A percentile compares a stretch with the other conserved stretches of the same genome.
These are phyloP conservation scores for Lordiphosa andalusiaca DNA, from an alignment of 2,888 invertebrate species.

Conservation along the genomic window DNA sequence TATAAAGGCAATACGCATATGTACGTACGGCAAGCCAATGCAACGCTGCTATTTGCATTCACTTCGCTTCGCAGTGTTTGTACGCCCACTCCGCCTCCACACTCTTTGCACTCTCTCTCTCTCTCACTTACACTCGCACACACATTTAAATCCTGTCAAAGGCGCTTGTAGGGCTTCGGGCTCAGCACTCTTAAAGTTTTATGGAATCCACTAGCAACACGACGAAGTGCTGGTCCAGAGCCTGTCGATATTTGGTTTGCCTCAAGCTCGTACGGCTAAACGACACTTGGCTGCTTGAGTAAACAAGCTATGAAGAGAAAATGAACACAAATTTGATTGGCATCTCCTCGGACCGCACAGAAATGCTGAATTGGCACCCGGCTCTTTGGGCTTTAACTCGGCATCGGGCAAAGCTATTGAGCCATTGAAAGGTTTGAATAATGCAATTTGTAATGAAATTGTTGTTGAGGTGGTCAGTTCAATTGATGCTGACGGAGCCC, in stretches of 20 bases:
- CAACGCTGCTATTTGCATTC: slow-evolving; percentile 62
- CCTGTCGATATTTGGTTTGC: slow-evolving; percentile 14
- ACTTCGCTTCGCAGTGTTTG: slow-evolving; percentile 56
- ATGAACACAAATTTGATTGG: slow-evolving; percentile 46
- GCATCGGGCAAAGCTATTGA: slow-evolving; percentile 1
- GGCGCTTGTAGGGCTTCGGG: slow-evolving; percentile 60
- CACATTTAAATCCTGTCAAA: slow-evolving; percentile 60
- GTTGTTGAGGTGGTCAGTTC: neutral
- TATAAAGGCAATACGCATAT: slow-evolving; percentile 66
- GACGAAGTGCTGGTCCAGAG: slow-evolving; percentile 7
- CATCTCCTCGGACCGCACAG: slow-evolving; percentile 30
- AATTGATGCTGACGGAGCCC: too few species aligned
- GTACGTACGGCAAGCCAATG: slow-evolving; percentile 40
- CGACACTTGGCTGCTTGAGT: slow-evolving; percentile 56
- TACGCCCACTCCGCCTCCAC: slow-evolving; percentile 23
- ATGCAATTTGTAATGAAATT: slow-evolving; percentile 9
- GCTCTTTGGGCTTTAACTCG: neutral
- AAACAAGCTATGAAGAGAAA: slow-evolving; percentile 40
- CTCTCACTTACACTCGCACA: neutral
- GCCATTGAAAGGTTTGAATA: slow-evolving; percentile 8
- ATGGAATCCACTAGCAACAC: slow-evolving; percentile 46
- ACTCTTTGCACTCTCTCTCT: neutral
- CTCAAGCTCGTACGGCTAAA: slow-evolving; percentile 43
- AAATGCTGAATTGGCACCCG: slow-evolving; percentile 5
- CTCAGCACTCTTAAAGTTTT: slow-evolving; percentile 62